phyloP scores from a whole-genome alignment of 2,797 vertebrate species.

The Knipowitschia caucasica region DNA sequence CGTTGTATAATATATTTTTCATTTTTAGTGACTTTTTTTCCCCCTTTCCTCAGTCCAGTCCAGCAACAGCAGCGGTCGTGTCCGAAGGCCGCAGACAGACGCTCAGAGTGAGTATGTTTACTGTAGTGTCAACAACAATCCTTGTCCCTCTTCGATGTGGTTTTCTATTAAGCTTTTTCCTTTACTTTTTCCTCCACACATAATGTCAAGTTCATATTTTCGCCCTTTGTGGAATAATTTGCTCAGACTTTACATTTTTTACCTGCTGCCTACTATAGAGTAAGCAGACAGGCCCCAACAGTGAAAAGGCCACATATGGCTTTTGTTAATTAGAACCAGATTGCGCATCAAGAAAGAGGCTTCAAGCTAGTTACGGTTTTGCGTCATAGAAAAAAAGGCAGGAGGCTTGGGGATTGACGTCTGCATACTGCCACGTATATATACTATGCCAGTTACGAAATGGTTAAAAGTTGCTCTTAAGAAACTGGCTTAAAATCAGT shows the following conservation, averaged over 20 bases:
- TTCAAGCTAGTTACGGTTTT: constrained; percentile 36
- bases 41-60: constrained; percentile 78
- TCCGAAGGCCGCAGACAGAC: constrained; percentile 64
- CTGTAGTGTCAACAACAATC: constrained; percentile 41
- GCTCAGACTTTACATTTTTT: constrained; percentile 33
- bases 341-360: constrained; percentile 31
- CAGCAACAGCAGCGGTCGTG: constrained; percentile 69
- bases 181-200: constrained; percentile 29
- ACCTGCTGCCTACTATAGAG: constrained; percentile 34
- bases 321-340: constrained; percentile 64
- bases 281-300: constrained; percentile 34
- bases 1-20: too few species aligned
- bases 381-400: constrained; percentile 23
- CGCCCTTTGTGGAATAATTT: constrained; percentile 48
- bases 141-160: constrained; percentile 12
- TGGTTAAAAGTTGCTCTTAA: constrained; percentile 24
- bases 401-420: constrained; percentile 28
- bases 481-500: constrained; percentile 17
- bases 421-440: constrained; percentile 28
- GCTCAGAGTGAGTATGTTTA: constrained; percentile 78
- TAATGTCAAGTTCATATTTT: constrained; percentile 37
- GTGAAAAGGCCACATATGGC: constrained; percentile 39
- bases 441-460: constrained; percentile 16
- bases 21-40: constrained; percentile 43
- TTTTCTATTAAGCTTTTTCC: constrained; percentile 20